Evolutionary conservation across 2,113 vertebrate species (phyloP).

Genomic region (Rhagologus leucostigma): DNA sequence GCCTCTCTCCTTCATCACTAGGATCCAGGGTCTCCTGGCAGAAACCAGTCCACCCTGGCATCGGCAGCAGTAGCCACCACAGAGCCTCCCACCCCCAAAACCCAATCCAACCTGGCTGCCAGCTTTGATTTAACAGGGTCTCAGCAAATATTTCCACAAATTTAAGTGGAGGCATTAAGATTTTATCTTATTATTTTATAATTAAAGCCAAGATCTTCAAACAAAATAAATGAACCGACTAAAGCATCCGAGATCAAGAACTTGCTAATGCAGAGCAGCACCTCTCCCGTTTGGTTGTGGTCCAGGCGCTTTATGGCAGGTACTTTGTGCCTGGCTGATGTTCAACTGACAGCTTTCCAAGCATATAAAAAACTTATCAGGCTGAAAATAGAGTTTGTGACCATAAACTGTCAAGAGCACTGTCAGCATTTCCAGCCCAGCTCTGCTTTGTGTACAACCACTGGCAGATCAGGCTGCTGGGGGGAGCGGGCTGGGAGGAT

Average conservation of each 20-base stretch:
- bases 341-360: conserved; percentile 66
- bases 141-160: background rate
- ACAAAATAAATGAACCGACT: background rate
- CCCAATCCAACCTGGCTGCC: background rate
- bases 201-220: background rate
- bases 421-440: conserved; percentile 3
- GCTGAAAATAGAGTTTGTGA: conserved; percentile 75
- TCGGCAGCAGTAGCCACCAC: rapidly evolving
- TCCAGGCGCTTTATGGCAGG: conserved; percentile 45
- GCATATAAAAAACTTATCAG: conserved; percentile 65
- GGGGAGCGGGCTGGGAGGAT: background rate
- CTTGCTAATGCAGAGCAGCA: background rate
- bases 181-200: background rate
- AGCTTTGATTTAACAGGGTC: background rate
- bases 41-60: too few species aligned
- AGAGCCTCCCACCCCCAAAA: background rate
- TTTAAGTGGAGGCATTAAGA: background rate
- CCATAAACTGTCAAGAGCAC: conserved; percentile 25
- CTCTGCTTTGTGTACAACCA: background rate
- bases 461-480: background rate
- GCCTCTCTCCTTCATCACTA: background rate
- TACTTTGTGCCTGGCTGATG: conserved; percentile 65
- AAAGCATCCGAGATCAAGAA: background rate
- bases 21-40: background rate
- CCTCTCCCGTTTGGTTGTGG: background rate